phyloP scores from a whole-genome alignment of 2,888 invertebrate genomes.

The Cephus nigrinus region DNA sequence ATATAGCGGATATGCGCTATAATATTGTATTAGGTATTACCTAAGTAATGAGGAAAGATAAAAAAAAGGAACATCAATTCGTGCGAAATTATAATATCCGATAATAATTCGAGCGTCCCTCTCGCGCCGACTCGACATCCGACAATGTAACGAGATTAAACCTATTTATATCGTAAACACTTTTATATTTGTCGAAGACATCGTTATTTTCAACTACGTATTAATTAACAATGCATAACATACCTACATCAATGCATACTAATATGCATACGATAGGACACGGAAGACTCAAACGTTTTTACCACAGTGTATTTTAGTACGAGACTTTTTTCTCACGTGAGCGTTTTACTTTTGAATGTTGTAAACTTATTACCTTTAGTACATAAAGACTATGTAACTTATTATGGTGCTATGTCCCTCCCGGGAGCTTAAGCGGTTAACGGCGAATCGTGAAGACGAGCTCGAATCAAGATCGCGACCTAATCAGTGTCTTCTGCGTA shows the following conservation, averaged over 20 bases:
- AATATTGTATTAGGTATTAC: too few species aligned
- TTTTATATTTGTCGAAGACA: neutral
- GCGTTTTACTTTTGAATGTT: slow-evolving; percentile 19
- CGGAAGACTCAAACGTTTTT: slow-evolving; percentile 25
- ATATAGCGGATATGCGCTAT: neutral
- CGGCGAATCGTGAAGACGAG: neutral
- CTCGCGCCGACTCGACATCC: neutral
- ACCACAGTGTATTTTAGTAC: slow-evolving; percentile 34
- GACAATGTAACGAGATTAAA: neutral
- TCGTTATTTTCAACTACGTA: neutral
- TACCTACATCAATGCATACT: neutral
- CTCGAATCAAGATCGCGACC: neutral
- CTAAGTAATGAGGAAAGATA: slow-evolving; percentile 4
- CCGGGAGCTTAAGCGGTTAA: slow-evolving; percentile 23
- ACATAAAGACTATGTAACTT: neutral
- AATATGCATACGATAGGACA: neutral
- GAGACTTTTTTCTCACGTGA: slow-evolving; percentile 25
- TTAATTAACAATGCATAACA: neutral
- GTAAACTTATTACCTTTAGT: neutral
- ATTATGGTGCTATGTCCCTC: slow-evolving; percentile 36
- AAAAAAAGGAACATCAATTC: neutral
- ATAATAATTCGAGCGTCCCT: neutral
- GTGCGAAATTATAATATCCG: neutral
- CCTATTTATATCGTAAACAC: neutral
- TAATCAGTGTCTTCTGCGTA: neutral